Evolutionary conservation across 2,888 invertebrate species (phyloP).

Genomic region (Callimorpha dominula): DNA sequence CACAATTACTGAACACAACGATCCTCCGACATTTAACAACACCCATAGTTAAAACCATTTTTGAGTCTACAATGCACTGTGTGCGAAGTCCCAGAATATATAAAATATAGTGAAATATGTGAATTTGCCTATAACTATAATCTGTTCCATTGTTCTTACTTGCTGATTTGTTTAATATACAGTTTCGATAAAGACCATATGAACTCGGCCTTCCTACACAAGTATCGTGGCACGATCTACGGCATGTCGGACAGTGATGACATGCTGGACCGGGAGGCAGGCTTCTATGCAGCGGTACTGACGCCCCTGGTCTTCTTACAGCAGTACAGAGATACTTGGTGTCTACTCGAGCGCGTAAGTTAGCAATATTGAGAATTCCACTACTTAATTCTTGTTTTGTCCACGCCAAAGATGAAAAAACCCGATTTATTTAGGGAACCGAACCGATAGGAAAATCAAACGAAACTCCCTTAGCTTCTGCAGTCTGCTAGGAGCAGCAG

Average conservation of each 20-base stretch:
- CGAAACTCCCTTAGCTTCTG: too few species aligned
- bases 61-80: too few species aligned
- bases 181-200: constrained; percentile 77
- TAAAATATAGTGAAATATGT: not conserved
- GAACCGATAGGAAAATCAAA: too few species aligned
- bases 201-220: constrained; percentile 74
- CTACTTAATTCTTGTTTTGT: too few species aligned
- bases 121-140: too few species aligned
- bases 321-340: constrained; percentile 77
- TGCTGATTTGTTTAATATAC: constrained; percentile 7
- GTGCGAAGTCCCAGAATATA: too few species aligned
- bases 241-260: constrained; percentile 72
- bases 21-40: too few species aligned
- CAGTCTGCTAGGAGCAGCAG: too few species aligned
- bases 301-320: constrained; percentile 75
- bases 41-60: too few species aligned
- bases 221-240: constrained; percentile 69
- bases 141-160: not conserved
- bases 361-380: not conserved
- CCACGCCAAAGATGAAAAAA: too few species aligned
- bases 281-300: constrained; percentile 73
- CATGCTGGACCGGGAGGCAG: constrained; percentile 70
- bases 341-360: constrained; percentile 74
- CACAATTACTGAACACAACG: too few species aligned
- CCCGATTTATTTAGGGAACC: too few species aligned